These are phyloP conservation scores for Tapera naevia DNA, from an alignment of 2,797 vertebrate genomes.

Conservation along the genomic window DNA sequence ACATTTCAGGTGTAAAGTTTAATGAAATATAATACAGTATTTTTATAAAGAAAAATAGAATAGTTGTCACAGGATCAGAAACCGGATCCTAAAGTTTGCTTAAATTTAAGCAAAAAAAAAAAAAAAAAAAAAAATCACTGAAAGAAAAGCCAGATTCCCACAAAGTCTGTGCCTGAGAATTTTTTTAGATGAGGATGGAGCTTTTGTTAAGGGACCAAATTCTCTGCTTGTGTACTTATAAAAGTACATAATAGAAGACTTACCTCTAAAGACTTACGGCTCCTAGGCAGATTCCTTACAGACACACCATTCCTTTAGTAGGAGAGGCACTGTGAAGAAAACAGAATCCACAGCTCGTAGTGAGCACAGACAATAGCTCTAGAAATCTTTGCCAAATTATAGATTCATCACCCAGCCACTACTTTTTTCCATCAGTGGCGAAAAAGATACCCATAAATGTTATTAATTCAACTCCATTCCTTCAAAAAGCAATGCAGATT, in stretches of 20 bases:
- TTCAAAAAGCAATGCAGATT: background rate
- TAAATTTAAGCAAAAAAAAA: background rate
- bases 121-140: background rate
- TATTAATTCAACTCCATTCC: background rate
- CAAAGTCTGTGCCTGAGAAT: background rate
- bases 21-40: conserved; percentile 34
- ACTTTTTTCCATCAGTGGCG: background rate
- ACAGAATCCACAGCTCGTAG: background rate
- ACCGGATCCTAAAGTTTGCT: background rate
- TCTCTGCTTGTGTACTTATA: background rate
- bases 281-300: background rate
- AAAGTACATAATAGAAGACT: conserved; percentile 3
- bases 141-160: background rate
- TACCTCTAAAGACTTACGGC: background rate
- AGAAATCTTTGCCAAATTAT: background rate
- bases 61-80: conserved; percentile 9
- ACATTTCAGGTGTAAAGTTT: background rate
- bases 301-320: background rate
- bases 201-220: background rate
- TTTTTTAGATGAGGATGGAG: background rate
- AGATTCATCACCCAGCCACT: background rate
- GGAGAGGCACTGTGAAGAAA: background rate
- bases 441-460: background rate
- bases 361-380: background rate
- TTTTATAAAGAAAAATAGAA: conserved; percentile 19